These are phyloP conservation scores for Mionectes macconnelli DNA, from an alignment of 2,113 vertebrate species.

Conservation along the genomic window DNA sequence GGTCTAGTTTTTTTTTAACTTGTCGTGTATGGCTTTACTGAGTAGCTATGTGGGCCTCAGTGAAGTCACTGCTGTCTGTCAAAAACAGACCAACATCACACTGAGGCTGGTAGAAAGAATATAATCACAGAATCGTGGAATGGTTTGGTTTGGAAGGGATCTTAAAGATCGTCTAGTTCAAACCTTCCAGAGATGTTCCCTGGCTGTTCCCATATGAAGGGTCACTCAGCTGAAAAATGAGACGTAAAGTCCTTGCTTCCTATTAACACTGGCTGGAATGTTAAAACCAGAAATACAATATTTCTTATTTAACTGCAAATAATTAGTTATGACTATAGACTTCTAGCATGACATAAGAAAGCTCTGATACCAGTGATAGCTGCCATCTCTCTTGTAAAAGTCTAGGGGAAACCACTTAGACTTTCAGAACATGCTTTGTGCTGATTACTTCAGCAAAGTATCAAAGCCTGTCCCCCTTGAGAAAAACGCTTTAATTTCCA, in stretches of 20 bases:
- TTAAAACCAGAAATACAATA: neutral
- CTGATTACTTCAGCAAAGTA: neutral
- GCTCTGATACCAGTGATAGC: neutral
- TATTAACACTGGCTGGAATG: neutral
- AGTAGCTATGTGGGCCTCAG: neutral
- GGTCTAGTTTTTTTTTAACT: neutral
- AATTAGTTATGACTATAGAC: neutral
- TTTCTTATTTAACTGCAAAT: neutral
- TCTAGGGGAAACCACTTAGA: neutral
- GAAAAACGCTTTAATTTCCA: neutral
- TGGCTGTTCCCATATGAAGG: neutral
- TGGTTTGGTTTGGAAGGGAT: neutral
- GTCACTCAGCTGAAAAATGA: neutral
- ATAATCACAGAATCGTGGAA: neutral
- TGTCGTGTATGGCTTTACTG: rapidly evolving
- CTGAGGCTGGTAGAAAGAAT: neutral
- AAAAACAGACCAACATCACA: neutral
- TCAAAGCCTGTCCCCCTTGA: neutral
- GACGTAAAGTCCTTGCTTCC: neutral
- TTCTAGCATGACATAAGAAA: neutral
- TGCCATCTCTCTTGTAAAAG: neutral
- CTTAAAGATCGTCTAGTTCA: neutral
- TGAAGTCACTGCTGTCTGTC: neutral
- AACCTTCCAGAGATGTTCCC: neutral
- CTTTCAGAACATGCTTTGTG: neutral